phyloP scores from a whole-genome alignment of 2,797 vertebrate genomes.

The Melopsittacus undulatus region DNA sequence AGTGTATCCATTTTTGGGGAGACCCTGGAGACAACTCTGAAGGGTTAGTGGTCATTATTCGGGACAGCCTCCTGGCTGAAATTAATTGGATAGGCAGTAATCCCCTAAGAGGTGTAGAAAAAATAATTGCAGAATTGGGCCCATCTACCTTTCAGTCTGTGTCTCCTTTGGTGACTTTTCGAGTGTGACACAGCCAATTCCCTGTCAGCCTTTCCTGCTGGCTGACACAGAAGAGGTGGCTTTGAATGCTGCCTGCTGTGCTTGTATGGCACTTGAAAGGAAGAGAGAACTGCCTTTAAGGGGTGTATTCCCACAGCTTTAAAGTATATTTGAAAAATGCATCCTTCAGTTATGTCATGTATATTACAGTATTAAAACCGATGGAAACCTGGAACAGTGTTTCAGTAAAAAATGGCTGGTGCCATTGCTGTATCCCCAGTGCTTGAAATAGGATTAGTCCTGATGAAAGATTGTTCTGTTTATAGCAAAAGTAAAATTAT shows the following conservation, averaged over 20 bases:
- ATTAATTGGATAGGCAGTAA: background rate
- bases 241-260: conserved; percentile 54
- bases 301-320: conserved; percentile 19
- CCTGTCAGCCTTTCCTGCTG: conserved; percentile 6
- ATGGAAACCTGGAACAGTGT: background rate
- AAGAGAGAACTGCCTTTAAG: background rate
- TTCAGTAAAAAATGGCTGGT: background rate
- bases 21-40: background rate
- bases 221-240: conserved; percentile 37
- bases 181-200: conserved; percentile 33
- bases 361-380: background rate
- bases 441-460: background rate
- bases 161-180: conserved; percentile 42
- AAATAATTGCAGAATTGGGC: background rate
- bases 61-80: background rate
- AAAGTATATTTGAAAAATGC: background rate
- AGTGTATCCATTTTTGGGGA: background rate
- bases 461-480: background rate
- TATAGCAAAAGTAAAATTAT: background rate
- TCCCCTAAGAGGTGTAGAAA: background rate
- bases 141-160: background rate
- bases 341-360: background rate
- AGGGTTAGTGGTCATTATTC: background rate
- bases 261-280: conserved; percentile 21
- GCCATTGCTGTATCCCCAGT: background rate